A percentile compares a stretch with the other conserved stretches of the same genome.
Conservation (phyloP, 2,797 vertebrate species). For the Sebastes nivosus region DNA sequence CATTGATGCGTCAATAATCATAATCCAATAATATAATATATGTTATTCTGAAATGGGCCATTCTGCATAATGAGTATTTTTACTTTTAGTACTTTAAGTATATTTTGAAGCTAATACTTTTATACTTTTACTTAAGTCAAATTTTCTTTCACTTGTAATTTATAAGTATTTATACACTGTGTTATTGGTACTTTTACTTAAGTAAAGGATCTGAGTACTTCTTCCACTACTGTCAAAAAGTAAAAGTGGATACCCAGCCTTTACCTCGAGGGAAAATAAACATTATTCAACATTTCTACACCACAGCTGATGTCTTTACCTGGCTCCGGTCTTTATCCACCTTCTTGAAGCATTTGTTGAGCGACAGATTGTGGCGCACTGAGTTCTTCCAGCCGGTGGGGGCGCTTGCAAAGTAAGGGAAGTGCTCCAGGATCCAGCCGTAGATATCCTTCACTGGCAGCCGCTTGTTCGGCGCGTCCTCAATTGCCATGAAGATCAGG, state of each 20-base stretch:
- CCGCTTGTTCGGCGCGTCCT: conserved; percentile 94
- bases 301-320: conserved; percentile 81
- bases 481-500: conserved; percentile 99
- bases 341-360: conserved; percentile 99
- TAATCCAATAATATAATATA: too few relatives aligned
- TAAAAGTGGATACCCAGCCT: neutral
- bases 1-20: too few relatives aligned
- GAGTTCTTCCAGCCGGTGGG: conserved; percentile 99
- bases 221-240: neutral
- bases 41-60: too few relatives aligned
- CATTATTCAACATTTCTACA: neutral
- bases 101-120: too few relatives aligned
- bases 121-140: too few relatives aligned
- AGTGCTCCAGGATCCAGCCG: conserved; percentile 99
- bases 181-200: too few relatives aligned
- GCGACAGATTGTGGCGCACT: conserved; percentile 95
- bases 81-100: too few relatives aligned
- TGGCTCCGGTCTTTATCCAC: conserved; percentile 98
- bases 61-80: too few relatives aligned
- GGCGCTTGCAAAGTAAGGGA: conserved; percentile 95
- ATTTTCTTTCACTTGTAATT: too few relatives aligned
- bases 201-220: too few relatives aligned
- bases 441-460: conserved; percentile 98
- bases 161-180: too few relatives aligned
- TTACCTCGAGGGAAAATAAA: neutral